phyloP scores from a whole-genome alignment of 2,888 invertebrate species.

The Cosmorhoe ocellata region DNA sequence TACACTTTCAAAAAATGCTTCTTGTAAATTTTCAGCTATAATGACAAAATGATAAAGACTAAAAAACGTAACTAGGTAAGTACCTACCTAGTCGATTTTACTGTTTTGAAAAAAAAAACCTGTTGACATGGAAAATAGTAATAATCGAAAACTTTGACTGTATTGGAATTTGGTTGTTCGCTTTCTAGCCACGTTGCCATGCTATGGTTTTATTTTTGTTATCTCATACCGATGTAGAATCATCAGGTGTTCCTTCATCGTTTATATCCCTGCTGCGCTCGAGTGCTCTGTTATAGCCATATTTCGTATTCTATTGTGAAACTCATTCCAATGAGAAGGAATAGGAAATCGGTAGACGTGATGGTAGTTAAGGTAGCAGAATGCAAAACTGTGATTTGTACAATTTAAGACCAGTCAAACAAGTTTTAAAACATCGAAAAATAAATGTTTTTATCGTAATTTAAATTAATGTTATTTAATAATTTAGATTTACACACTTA shows the following conservation, averaged over 20 bases:
- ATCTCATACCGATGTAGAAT: too few species aligned
- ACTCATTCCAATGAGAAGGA: constrained; percentile 73
- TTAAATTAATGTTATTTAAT: constrained; percentile 64
- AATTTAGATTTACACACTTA: constrained; percentile 70
- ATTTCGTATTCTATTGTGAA: constrained; percentile 60
- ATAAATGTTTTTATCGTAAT: constrained; percentile 75
- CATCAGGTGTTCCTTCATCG: background rate
- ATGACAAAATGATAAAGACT: too few species aligned
- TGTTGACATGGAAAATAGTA: too few species aligned
- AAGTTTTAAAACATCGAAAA: constrained; percentile 81
- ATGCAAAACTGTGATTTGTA: constrained; percentile 82
- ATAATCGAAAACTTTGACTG: too few species aligned
- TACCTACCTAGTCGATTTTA: too few species aligned
- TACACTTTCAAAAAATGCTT: too few species aligned
- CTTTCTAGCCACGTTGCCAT: too few species aligned
- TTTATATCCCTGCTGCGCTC: background rate
- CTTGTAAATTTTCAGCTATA: too few species aligned
- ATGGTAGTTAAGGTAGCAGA: constrained; percentile 77
- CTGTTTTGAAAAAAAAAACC: too few species aligned
- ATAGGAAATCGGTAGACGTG: constrained; percentile 72
- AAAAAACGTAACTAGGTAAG: too few species aligned
- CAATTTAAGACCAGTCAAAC: constrained; percentile 81
- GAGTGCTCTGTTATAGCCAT: constrained; percentile 56
- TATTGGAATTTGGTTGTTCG: too few species aligned
- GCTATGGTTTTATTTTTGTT: too few species aligned